phyloP scores from a whole-genome alignment of 2,888 invertebrate species.

The Trachelus tabidus region DNA sequence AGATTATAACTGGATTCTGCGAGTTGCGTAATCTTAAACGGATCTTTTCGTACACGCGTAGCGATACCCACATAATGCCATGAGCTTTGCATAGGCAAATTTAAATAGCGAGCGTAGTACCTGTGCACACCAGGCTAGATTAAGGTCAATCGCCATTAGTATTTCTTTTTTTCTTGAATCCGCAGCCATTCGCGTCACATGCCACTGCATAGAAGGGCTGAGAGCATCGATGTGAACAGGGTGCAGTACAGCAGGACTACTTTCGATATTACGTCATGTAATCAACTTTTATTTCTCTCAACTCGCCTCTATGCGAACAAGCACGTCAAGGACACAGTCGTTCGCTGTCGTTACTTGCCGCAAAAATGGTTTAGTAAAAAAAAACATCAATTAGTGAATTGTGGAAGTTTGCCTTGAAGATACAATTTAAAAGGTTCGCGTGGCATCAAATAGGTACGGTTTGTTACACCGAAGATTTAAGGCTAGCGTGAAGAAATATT shows the following conservation, averaged over 20 bases:
- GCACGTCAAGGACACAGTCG: background rate
- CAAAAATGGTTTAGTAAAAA: background rate
- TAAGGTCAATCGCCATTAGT: background rate
- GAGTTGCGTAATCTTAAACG: background rate
- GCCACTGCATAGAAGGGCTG: background rate
- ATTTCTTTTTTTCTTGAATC: background rate
- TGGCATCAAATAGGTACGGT: background rate
- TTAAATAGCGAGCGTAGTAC: background rate
- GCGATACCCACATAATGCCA: background rate
- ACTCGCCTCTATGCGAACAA: background rate
- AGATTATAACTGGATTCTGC: background rate
- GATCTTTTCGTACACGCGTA: background rate
- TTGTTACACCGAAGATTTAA: background rate
- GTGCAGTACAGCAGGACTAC: conserved; percentile 25
- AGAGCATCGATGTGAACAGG: background rate
- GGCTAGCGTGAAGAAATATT: background rate
- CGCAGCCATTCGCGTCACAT: background rate
- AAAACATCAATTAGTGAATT: background rate
- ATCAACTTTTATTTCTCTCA: conserved; percentile 25
- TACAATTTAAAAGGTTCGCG: background rate
- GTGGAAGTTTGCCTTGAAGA: background rate
- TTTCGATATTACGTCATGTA: conserved; percentile 42
- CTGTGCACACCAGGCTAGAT: background rate
- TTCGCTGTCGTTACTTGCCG: background rate
- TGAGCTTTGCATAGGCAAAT: background rate